A percentile compares a stretch with the other conserved stretches of the same genome.
Evolutionary conservation across 1,140 invertebrate species (phyloP).

Genomic region (Brachionus angularis): DNA sequence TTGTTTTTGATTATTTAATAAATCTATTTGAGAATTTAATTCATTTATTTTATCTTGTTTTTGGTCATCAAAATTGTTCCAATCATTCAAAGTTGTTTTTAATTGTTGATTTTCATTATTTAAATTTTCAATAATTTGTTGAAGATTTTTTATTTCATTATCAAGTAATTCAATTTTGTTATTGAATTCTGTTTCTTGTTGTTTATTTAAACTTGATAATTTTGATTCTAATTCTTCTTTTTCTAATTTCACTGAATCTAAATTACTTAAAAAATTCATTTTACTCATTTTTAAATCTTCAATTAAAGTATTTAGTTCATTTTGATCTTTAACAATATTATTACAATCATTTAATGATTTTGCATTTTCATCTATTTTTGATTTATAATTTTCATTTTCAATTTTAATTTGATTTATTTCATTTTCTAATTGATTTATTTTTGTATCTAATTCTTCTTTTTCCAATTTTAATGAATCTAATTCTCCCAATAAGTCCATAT

Average conservation of each 20-base stretch:
- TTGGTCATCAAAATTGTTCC: background rate
- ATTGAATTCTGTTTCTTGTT: too few relatives aligned
- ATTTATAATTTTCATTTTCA: too few relatives aligned
- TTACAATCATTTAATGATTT: too few relatives aligned
- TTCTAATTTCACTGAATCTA: background rate
- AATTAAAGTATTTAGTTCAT: too few relatives aligned
- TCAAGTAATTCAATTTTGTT: too few relatives aligned
- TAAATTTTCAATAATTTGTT: background rate
- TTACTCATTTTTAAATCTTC: background rate
- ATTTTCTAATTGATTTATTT: too few relatives aligned
- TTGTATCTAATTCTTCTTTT: background rate
- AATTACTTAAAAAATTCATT: background rate
- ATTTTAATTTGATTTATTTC: too few relatives aligned
- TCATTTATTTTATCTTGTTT: too few relatives aligned
- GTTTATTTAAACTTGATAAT: background rate
- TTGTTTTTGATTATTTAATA: background rate
- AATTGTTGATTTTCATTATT: background rate
- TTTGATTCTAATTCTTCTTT: background rate
- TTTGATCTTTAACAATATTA: too few relatives aligned
- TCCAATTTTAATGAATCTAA: background rate
- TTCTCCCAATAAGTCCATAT: conserved; percentile 11
- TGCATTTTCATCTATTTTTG: too few relatives aligned
- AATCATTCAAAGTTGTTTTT: background rate
- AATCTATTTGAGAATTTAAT: background rate
- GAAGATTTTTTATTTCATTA: background rate